phyloP scores from a whole-genome alignment of 2,113 vertebrate species.

The Muntiacus muntjak region DNA sequence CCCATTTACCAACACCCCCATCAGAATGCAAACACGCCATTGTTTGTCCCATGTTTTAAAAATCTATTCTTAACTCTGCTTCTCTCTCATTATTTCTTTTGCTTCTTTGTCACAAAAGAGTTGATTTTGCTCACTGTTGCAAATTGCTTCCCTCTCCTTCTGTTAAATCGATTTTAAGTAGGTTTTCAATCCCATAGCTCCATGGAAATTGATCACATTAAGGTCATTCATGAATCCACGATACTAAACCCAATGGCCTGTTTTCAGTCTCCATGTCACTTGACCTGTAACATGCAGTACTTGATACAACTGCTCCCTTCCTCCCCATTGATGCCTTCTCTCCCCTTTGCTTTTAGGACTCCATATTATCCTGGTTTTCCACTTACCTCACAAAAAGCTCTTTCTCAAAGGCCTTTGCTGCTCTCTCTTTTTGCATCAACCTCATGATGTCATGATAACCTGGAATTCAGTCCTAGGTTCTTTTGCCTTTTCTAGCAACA shows the following conservation, averaged over 20 bases:
- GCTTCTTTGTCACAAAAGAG: neutral
- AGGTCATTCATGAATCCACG: neutral
- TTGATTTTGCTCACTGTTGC: neutral
- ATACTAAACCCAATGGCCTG: neutral
- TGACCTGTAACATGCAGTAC: neutral
- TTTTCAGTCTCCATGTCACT: neutral
- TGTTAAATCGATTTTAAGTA: neutral
- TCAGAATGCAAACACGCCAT: neutral
- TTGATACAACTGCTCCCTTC: neutral
- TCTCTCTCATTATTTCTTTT: neutral
- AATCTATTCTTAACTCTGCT: neutral
- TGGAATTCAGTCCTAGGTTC: neutral
- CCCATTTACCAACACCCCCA: neutral
- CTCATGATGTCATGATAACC: neutral
- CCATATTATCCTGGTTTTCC: neutral
- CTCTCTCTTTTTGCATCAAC: neutral
- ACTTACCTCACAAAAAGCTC: neutral
- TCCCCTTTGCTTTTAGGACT: neutral
- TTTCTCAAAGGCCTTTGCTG: neutral
- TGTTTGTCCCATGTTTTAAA: neutral
- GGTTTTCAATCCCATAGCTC: neutral
- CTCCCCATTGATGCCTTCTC: neutral
- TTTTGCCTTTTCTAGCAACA: neutral
- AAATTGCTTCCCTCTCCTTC: neutral
- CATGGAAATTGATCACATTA: neutral